phyloP scores from a whole-genome alignment of 2,113 vertebrate species.

The Muscicapa adusta region DNA sequence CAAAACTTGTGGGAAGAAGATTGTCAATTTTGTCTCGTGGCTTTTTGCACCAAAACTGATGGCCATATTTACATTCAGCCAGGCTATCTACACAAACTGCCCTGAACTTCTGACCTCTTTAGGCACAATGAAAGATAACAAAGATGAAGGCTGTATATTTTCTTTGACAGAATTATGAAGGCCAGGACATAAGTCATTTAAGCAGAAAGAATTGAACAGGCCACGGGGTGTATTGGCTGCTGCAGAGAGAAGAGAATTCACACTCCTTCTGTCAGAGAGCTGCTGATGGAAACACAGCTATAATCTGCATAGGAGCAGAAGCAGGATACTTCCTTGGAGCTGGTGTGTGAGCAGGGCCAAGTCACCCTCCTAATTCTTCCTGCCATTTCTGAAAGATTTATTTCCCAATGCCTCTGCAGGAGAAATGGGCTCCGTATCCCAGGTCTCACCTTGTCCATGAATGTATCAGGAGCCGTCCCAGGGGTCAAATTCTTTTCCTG shows the following conservation, averaged over 20 bases:
- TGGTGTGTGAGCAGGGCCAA: slow-evolving; percentile 32
- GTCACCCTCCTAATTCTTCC: slow-evolving; percentile 56
- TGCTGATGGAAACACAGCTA: neutral
- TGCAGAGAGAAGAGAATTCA: neutral
- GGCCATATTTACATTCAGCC: slow-evolving; percentile 51
- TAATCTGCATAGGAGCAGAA: slow-evolving; percentile 20
- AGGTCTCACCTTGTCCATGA: slow-evolving; percentile 57
- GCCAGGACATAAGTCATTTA: slow-evolving; percentile 58
- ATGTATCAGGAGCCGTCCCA: neutral
- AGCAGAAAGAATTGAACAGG: slow-evolving; percentile 29
- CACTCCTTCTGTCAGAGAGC: neutral
- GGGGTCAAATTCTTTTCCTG: slow-evolving; percentile 55
- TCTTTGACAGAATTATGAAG: slow-evolving; percentile 62
- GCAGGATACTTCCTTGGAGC: neutral
- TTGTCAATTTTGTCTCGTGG: slow-evolving; percentile 23
- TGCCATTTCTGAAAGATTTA: slow-evolving; percentile 57
- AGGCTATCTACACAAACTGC: slow-evolving; percentile 31
- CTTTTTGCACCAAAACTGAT: slow-evolving; percentile 48
- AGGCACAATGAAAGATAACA: slow-evolving; percentile 65
- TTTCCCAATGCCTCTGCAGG: neutral
- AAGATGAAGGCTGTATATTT: slow-evolving; percentile 66
- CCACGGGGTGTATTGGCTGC: neutral
- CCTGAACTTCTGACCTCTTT: slow-evolving; percentile 66
- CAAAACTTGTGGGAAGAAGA: slow-evolving; percentile 53
- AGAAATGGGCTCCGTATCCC: slow-evolving; percentile 47